Percentiles rank a stretch among this genome's conserved stretches.
phyloP scores from a whole-genome alignment of 2,113 vertebrate genomes.

The Etia nguti region DNA sequence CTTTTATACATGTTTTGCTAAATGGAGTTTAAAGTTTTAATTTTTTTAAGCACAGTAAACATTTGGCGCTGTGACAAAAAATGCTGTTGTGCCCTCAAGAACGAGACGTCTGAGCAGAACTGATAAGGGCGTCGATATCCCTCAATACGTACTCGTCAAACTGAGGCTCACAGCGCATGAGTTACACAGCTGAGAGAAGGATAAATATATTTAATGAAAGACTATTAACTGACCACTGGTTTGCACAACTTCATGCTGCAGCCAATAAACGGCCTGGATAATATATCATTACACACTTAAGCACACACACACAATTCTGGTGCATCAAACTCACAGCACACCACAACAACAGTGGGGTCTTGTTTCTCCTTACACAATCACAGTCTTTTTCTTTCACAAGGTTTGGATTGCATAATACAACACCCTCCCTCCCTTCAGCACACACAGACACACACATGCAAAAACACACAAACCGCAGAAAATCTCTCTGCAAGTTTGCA shows the following conservation, averaged over 20 bases:
- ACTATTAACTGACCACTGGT: background rate
- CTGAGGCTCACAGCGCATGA: background rate
- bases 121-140: background rate
- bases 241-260: background rate
- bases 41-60: background rate
- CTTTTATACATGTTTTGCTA: background rate
- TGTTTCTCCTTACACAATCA: conserved; percentile 39
- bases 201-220: background rate
- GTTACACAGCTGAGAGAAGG: background rate
- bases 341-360: conserved; percentile 10
- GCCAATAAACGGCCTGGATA: background rate
- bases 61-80: background rate
- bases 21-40: background rate
- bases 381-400: conserved; percentile 28
- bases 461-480: background rate
- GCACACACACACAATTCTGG: background rate
- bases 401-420: background rate
- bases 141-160: background rate
- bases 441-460: background rate
- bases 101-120: fast-evolving
- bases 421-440: background rate
- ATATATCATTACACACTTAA: background rate
- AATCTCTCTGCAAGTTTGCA: conserved; percentile 12
- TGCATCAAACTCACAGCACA: background rate
- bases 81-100: fast-evolving